phyloP scores from a whole-genome alignment of 2,888 invertebrate genomes.

The Diabrotica balteata region DNA sequence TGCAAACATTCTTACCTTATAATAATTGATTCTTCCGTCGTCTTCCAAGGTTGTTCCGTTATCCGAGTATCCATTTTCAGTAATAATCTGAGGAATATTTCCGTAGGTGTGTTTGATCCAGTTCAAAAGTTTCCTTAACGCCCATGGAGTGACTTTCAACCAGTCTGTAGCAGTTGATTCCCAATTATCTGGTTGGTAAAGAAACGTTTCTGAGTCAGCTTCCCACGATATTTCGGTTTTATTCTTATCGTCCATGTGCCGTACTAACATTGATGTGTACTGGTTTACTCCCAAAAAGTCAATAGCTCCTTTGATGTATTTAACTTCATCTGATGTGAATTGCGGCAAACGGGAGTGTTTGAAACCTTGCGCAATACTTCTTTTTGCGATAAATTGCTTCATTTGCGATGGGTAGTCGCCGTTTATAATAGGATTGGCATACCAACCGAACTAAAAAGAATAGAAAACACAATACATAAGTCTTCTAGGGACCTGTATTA shows the following conservation, averaged over 20 bases:
- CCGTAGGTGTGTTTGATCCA: conserved; percentile 57
- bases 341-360: conserved; percentile 67
- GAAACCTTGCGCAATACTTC: conserved; percentile 68
- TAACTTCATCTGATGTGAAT: conserved; percentile 68
- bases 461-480: too few species aligned
- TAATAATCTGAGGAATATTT: conserved; percentile 65
- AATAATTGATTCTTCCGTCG: conserved; percentile 60
- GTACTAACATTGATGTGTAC: conserved; percentile 69
- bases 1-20: conserved; percentile 37
- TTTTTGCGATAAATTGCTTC: conserved; percentile 65
- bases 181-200: conserved; percentile 33
- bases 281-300: conserved; percentile 80
- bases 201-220: conserved; percentile 14
- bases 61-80: conserved; percentile 66
- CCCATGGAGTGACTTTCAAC: conserved; percentile 64
- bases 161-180: conserved; percentile 29
- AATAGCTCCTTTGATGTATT: conserved; percentile 63
- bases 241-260: conserved; percentile 44
- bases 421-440: conserved; percentile 66
- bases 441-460: conserved; percentile 39
- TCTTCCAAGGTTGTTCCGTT: conserved; percentile 60
- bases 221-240: conserved; percentile 60
- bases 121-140: conserved; percentile 64
- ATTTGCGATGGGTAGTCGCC: conserved; percentile 74
- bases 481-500: too few species aligned